Evolutionary conservation across 92 coral and sea anemone genomes (phyloP), one percentile per base, ranked within the genome.

Genomic region (Epizoanthus scotinus): DNA sequence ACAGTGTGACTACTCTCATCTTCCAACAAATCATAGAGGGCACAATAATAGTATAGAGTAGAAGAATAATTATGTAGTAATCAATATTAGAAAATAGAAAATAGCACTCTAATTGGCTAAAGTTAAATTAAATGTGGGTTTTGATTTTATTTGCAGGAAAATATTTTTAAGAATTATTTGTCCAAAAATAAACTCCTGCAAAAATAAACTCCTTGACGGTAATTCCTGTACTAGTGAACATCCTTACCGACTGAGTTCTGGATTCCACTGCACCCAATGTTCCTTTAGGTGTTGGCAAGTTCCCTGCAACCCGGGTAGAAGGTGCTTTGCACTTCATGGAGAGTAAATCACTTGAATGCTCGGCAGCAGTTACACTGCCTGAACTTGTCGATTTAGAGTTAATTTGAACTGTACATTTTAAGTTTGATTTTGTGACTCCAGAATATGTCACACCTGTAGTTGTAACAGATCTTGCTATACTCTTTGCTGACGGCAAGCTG

Each of bases 401-500:
- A 3, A 34, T 34, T 58, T 56, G 66, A 20, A 56, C 67, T 19
- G 67, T 38, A 34, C 47, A 18, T 59, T 58, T 75, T 42, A 75
- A 75, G 53, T 75, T 75, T 59, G 81, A 75, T 75, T 89, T 89
- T 49, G 82, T 85, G 42, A 78, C 87, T 15, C 84, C 92, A 15
- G 89, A 85, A 67, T 85, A 89, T 3, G 86, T 73, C 19, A 40
- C 83, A 31, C 77, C 82, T 47, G 63, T 57, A 50, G 77, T 64
- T 28, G 80, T 28, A 36, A 44, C 19, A 1, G 29, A 59, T n/a
- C 42, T 36, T 22, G 54, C 56, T 20, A 31, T 55, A 20, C 67
- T 21, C 22, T 67, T 75, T 36, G 56, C 27, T 21, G 81, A 58
- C 7, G 81, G 67, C 50, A 75, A 75, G 61, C 81, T 75, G 26